Percentiles rank a stretch among this genome's conserved stretches.
phyloP scores from a whole-genome alignment of 2,113 vertebrate genomes.

The Tragulus kanchil region DNA sequence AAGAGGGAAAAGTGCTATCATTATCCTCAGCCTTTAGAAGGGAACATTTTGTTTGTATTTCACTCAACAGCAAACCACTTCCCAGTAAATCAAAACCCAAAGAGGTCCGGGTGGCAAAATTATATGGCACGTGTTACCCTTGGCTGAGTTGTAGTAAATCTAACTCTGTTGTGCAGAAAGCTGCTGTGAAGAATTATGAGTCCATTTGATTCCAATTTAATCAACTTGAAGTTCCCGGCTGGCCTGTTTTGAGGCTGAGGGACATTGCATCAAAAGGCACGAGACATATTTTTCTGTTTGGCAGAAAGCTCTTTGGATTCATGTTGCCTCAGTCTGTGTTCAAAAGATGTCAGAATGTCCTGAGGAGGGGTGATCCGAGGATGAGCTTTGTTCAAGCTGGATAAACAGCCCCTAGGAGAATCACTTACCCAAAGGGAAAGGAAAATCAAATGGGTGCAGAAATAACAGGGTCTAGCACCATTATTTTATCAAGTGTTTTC shows the following conservation, averaged over 20 bases:
- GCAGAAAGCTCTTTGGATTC: conserved; percentile 35
- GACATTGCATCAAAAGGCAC: background rate
- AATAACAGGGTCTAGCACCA: background rate
- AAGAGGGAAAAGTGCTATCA: conserved; percentile 7
- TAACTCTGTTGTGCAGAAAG: background rate
- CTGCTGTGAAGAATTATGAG: conserved; percentile 30
- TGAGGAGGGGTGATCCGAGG: background rate
- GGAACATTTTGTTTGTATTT: conserved; percentile 66
- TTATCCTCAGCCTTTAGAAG: background rate
- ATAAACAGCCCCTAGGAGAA: background rate
- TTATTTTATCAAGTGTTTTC: background rate
- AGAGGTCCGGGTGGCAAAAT: background rate
- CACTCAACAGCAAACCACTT: conserved; percentile 41
- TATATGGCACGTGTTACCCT: background rate
- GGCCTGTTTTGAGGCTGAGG: background rate
- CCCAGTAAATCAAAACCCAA: conserved; percentile 72
- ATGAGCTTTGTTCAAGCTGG: background rate
- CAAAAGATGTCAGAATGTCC: background rate
- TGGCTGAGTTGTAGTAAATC: conserved; percentile 51
- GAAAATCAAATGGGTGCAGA: background rate
- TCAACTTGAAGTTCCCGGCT: conserved; percentile 28
- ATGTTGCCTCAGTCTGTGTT: background rate
- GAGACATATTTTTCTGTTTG: conserved; percentile 50
- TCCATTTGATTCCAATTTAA: conserved; percentile 40
- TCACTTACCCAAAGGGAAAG: background rate